phyloP scores from a whole-genome alignment of 2,888 invertebrate genomes.

The Oscheius sp. region DNA sequence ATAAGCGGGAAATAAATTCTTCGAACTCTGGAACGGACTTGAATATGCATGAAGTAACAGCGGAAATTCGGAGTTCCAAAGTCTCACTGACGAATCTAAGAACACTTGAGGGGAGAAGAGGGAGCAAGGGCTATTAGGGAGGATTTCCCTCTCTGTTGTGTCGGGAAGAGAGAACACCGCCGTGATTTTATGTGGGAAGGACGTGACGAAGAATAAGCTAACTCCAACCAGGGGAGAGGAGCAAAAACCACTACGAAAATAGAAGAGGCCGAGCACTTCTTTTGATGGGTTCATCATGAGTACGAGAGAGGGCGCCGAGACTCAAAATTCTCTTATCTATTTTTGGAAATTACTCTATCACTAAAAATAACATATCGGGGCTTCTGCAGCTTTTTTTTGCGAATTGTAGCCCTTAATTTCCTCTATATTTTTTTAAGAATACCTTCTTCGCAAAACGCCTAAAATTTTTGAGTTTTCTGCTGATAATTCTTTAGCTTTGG shows the following conservation, averaged over 20 bases:
- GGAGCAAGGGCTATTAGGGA: neutral
- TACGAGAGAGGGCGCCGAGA: neutral
- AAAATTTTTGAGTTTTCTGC: no score
- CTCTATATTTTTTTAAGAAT: no score
- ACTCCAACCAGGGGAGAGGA: no score
- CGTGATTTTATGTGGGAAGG: neutral
- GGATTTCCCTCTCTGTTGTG: neutral
- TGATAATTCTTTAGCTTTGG: no score
- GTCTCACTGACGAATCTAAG: neutral
- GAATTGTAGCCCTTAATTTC: no score
- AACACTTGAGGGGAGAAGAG: neutral
- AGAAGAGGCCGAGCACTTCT: no score
- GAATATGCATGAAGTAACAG: neutral
- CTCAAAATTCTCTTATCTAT: neutral
- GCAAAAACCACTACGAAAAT: no score
- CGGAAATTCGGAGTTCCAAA: neutral
- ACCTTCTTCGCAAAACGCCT: no score
- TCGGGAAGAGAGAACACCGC: neutral
- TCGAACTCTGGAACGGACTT: neutral
- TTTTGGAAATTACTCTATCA: no score
- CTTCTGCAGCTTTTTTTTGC: no score
- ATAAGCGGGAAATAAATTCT: no score
- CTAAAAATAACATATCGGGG: no score
- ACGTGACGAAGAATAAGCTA: neutral
- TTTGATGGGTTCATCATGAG: neutral